Evolutionary conservation across 1,140 invertebrate species (phyloP).

Genomic region (Radopholus similis): DNA sequence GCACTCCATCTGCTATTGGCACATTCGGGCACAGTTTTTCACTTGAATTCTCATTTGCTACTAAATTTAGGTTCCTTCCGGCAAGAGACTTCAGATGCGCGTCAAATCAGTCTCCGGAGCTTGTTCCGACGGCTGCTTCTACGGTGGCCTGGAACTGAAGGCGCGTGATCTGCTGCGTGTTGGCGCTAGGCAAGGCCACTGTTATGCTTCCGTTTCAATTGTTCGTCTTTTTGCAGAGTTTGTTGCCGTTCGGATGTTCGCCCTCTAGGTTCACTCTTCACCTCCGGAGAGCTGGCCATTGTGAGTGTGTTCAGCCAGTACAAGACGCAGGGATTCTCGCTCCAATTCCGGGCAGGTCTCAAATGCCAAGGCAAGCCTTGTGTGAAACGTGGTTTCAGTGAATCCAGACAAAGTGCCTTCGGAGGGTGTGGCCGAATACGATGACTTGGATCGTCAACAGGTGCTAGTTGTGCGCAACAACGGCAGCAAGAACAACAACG

Average conservation of each 20-base stretch:
- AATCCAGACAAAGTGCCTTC: conserved; percentile 1
- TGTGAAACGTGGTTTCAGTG: neutral
- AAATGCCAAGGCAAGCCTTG: neutral
- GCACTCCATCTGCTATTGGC: conserved; percentile 40
- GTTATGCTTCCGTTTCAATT: neutral
- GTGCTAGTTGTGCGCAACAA: too few species aligned
- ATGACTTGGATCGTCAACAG: conserved; percentile 2
- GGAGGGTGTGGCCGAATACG: neutral
- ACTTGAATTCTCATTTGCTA: neutral
- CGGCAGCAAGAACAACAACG: too few species aligned
- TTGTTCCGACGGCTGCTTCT: conserved; percentile 35
- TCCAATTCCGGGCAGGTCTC: conserved; percentile 18
- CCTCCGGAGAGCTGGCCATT: conserved; percentile 23
- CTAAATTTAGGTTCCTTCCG: conserved; percentile 26
- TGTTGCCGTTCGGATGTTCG: conserved; percentile 28
- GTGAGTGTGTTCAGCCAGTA: conserved; percentile 30
- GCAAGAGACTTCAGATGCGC: conserved; percentile 30
- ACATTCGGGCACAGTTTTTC: conserved; percentile 18
- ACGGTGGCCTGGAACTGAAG: conserved; percentile 39
- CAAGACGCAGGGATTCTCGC: conserved; percentile 18
- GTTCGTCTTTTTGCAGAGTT: conserved; percentile 12
- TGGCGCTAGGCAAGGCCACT: conserved; percentile 13
- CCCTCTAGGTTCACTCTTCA: conserved; percentile 14
- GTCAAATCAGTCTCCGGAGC: conserved; percentile 26
- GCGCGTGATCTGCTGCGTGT: conserved; percentile 25